Conservation (phyloP, 2,113 vertebrate genomes). For the Amphilophus citrinellus region DNA sequence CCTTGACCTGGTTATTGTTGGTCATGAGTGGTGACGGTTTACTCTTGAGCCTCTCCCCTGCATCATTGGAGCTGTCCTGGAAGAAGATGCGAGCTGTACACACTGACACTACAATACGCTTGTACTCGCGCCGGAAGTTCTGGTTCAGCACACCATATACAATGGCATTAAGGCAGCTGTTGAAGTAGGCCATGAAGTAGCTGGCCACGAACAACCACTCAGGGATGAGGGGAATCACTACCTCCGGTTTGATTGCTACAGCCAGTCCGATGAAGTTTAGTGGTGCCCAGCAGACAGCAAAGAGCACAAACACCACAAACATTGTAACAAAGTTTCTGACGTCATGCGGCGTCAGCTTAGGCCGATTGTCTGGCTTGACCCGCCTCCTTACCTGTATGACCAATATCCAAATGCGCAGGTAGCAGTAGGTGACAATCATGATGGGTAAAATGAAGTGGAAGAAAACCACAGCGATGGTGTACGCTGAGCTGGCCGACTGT, state of each 20-base stretch:
- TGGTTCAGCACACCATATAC: slow-evolving; percentile 97
- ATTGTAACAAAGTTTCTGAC: slow-evolving; percentile 96
- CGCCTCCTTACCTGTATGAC: slow-evolving; percentile 92
- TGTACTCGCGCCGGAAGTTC: slow-evolving; percentile 97
- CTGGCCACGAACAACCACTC: slow-evolving; percentile 97
- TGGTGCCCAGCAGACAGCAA: slow-evolving; percentile 97
- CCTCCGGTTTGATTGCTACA: slow-evolving; percentile 88
- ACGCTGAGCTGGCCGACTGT: slow-evolving; percentile 92
- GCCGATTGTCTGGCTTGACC: slow-evolving; percentile 90
- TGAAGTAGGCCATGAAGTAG: slow-evolving; percentile 99
- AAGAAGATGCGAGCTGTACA: slow-evolving; percentile 90
- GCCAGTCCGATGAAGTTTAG: slow-evolving; percentile 95
- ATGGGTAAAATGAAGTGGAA: slow-evolving; percentile 97
- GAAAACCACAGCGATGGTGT: slow-evolving; percentile 94
- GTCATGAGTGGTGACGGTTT: slow-evolving; percentile 91
- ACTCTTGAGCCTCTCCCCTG: slow-evolving; percentile 87
- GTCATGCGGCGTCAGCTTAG: slow-evolving; percentile 90
- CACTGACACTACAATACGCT: slow-evolving; percentile 89
- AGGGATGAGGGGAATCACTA: slow-evolving; percentile 87
- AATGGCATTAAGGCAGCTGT: slow-evolving; percentile 99
- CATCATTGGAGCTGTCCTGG: slow-evolving; percentile 90
- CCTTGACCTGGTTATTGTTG: slow-evolving; percentile 92
- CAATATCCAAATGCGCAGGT: slow-evolving; percentile 95
- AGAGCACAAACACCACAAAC: slow-evolving; percentile 97
- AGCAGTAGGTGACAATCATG: slow-evolving; percentile 93